Base-by-base conservation (phyloP, 1,140 invertebrate species). In the Microplitis mediator region DNA sequence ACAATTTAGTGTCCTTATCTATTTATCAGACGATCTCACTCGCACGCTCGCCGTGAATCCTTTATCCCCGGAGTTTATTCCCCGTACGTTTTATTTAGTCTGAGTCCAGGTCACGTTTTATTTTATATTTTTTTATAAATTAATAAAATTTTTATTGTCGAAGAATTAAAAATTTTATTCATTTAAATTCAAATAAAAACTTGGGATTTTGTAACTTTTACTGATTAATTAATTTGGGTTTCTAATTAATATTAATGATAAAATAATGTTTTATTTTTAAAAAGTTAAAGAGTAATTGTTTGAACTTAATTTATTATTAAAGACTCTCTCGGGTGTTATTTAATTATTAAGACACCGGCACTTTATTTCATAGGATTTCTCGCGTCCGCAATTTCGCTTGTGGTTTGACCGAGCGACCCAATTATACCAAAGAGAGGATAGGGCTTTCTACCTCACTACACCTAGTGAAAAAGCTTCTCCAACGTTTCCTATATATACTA, bases 381-480 rank as follows among this genome's bases (percentile, higher is more conserved):
- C 16, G 52, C 52, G 52, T 16, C 52, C 52, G 16, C 52, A 16
- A 16, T 65, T 65, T 65, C 23, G 45, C 36, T 31, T 65, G 39
- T 16, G 63, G 16, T 65, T 52, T 51, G 45, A 65, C 63, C 63
- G 45, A 51, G 63, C 45, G 63, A 65, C 63, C 63, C 45, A 65
- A 65, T 51, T 65, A 39, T 35, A 52, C 11, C 14, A 51, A 50
- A 52, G 52, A 54, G 52, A 54, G 23, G 4, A 64, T 16, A 34
- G 6, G 39, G 36, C n/a, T 54, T 16, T n/a, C 39, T 45, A 9
- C 62, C 4, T n/a, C n/a, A 45, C 16, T 39, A 4, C 11, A 23
- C 23, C 23, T 54, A n/a, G 51, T 54, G 52, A n/a, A 54, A 54
- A 16, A n/a, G 13, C 16, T 16, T 54, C 52, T 54, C 52, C n/a